Evolutionary conservation across 1,140 invertebrate genomes (phyloP), one percentile per base, ranked within the genome.

Genomic region (Anthonomus grandis): DNA sequence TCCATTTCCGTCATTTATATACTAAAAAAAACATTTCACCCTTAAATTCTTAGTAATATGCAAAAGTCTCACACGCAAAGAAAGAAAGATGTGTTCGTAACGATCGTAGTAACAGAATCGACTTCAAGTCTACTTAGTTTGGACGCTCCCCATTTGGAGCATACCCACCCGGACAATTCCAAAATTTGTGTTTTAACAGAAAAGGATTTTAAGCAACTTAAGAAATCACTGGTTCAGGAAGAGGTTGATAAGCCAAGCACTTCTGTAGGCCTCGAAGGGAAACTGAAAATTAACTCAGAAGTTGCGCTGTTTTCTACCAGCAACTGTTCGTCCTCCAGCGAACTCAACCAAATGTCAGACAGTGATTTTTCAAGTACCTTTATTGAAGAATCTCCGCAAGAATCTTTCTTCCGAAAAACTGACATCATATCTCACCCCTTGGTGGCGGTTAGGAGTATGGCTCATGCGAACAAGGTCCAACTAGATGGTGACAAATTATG

Each of bases 101-200:
- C 69, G 3, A 57, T 70, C 27, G 57, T 71, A n/a, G 41, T 71
- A 10, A 67, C 58, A 4, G 68, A 71, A 63, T 71, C 69, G 2
- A 68, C 68, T 5, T 54, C 57, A 19, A 70, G 64, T 51, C 27
- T 67, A n/a, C 47, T 71, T 19, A 63, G 59, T 38, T 27, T 68
- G 41, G 58, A 64, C 24, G 15, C 65, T n/a, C 66, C 60, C 3
- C 57, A 69, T 54, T 38, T 71, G 21, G 65, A 71, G 51, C 60
- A 67, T 36, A 45, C 47, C 2, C 51, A 61, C 34, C 57, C 53
- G 23, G 44, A 62, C 8, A 46, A 57, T 48, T 61, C 64, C 3
- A 24, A 34, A 37, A 52, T 65, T 19, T 65, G 55, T 31, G 19
- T 57, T 10, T 64, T 65, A n/a, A 64, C 54, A 12, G 51, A 60